Base-by-base conservation (phyloP, 2,113 vertebrate species). In the Gyps fulvus region DNA sequence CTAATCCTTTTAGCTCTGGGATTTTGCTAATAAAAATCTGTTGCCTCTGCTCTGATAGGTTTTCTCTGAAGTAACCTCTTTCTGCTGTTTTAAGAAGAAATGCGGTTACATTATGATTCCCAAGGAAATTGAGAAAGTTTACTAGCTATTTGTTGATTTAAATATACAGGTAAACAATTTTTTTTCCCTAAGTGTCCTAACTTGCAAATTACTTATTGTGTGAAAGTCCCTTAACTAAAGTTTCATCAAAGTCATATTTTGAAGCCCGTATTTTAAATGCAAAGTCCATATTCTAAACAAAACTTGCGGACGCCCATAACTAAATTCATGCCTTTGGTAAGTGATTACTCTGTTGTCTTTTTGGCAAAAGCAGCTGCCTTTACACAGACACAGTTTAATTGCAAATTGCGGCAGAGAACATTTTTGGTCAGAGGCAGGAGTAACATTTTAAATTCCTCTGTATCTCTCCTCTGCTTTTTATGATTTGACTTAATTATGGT, bases 311-410 rank as follows among this genome's bases (percentile, higher is more conserved):
- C 0, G 2, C 10, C 21, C 16, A 3, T 80, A 70, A 50, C 20
- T 40, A 54, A 71, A 29, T 50, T 76, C 15, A 34, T 40, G 45
- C 15, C 29, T 55, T 49, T 55, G 15, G 3, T 40, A 59, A n/a
- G 36, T 23, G 8, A 7, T 47, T 61, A 13, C 1, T 0, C 18
- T 40, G 12, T 27, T 2, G 0, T 52, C 36, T 38, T 65, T 62
- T 67, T 26, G n/a, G 15, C 31, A 78, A 78, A 78, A 67, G 50
- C 29, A 72, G 26, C 26, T 82, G 34, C 6, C 13, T 31, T 32
- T 73, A 17, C 19, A 29, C 13, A 54, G 61, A 10, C 31, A 78
- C 9, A 52, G 18, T 52, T 73, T 70, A 19, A 38, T 40, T 34
- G 54, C n/a, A 78, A 40, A 81, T 17, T 61, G 32, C 55, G 72